Percentiles rank a stretch among this genome's conserved stretches.
phyloP scores from a whole-genome alignment of 2,888 invertebrate species.

The Tetragnatha montana region DNA sequence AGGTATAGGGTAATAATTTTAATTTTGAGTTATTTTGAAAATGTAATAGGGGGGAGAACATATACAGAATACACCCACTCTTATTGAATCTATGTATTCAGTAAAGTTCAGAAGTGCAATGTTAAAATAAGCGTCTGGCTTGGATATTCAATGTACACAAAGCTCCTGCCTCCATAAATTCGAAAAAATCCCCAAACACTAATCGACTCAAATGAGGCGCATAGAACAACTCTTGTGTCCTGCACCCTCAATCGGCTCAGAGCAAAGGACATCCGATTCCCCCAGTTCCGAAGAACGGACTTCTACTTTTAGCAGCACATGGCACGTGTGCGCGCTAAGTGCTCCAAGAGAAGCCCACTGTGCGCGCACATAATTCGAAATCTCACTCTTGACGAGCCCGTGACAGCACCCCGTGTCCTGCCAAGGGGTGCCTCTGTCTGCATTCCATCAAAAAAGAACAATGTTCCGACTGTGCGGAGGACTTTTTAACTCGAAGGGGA shows the following conservation, averaged over 20 bases:
- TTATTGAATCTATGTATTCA: too few relatives aligned
- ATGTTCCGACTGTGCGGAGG: constrained; percentile 63
- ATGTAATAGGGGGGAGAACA: too few relatives aligned
- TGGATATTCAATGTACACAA: too few relatives aligned
- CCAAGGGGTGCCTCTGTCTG: constrained; percentile 50
- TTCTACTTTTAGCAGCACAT: background rate
- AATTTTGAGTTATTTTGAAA: too few relatives aligned
- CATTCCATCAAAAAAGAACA: constrained; percentile 67
- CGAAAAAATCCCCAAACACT: too few relatives aligned
- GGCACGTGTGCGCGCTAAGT: background rate
- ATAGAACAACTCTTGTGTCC: background rate
- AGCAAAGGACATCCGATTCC: background rate
- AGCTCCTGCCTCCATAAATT: too few relatives aligned
- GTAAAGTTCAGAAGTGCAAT: too few relatives aligned
- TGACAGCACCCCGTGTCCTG: constrained; percentile 58
- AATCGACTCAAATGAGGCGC: background rate
- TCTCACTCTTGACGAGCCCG: background rate
- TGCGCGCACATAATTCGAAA: background rate
- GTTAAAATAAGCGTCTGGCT: too few relatives aligned
- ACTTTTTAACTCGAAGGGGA: constrained; percentile 57
- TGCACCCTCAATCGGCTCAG: background rate
- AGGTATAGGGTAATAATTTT: too few relatives aligned
- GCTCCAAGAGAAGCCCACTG: background rate
- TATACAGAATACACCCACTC: too few relatives aligned
- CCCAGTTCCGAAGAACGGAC: background rate